phyloP scores from a whole-genome alignment of 2,888 invertebrate species.

The Choreutis nemorana region DNA sequence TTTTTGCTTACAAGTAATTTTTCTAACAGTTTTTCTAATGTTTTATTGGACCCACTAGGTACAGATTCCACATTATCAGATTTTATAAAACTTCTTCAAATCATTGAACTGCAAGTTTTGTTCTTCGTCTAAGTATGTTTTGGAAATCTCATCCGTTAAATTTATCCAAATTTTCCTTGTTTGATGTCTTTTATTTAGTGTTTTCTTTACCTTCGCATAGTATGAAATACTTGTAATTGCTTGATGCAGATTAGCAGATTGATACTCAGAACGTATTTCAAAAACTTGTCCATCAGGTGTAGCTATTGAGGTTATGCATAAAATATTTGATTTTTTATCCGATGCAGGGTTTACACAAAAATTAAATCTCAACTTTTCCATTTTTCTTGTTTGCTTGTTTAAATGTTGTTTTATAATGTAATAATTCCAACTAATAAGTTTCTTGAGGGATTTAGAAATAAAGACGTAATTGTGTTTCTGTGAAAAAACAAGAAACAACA shows the following conservation, averaged over 20 bases:
- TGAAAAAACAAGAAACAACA: no score
- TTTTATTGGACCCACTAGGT: slow-evolving; percentile 2
- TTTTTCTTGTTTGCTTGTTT: no score
- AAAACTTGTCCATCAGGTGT: slow-evolving; percentile 10
- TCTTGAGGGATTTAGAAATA: no score
- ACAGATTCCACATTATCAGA: slow-evolving; percentile 1
- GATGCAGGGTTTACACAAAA: no score
- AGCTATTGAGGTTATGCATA: slow-evolving; percentile 15
- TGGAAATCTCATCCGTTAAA: slow-evolving; percentile 3
- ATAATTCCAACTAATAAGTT: no score
- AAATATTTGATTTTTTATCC: no score
- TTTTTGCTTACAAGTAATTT: slow-evolving; percentile 6
- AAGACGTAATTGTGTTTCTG: no score
- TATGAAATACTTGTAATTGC: slow-evolving; percentile 5
- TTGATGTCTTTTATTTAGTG: slow-evolving; percentile 7
- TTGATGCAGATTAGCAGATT: slow-evolving; percentile 9
- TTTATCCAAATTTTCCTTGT: slow-evolving; percentile 8
- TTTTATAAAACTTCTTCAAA: no score
- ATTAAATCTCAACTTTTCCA: no score
- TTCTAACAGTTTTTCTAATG: slow-evolving; percentile 3
- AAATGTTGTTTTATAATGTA: no score
- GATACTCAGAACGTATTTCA: slow-evolving; percentile 11
- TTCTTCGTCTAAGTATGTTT: slow-evolving; percentile 8
- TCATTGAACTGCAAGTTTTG: slow-evolving; percentile 8
- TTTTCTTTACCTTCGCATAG: slow-evolving; percentile 4